These are phyloP conservation scores for Hirundo rustica DNA, from an alignment of 2,797 vertebrate genomes.

Conservation along the genomic window DNA sequence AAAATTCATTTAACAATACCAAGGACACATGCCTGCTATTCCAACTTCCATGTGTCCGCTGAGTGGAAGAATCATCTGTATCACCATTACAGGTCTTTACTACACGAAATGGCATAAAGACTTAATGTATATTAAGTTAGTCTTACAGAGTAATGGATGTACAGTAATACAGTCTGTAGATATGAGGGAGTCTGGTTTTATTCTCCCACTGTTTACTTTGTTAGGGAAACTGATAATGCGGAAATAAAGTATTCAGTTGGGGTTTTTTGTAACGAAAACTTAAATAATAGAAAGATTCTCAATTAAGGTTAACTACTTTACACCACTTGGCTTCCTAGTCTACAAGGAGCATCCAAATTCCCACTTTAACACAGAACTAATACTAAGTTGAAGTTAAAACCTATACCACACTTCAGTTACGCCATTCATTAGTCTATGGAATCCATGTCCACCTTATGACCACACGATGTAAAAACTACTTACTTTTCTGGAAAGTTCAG, in stretches of 20 bases:
- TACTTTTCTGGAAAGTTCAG: slow-evolving; percentile 88
- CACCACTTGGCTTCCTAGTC: not conserved
- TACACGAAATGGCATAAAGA: not conserved
- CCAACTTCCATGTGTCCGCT: not conserved
- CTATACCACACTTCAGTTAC: not conserved
- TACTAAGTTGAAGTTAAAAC: not conserved
- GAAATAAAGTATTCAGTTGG: not conserved
- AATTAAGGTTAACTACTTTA: not conserved
- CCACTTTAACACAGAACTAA: not conserved
- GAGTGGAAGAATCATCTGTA: not conserved
- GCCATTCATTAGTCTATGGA: not conserved
- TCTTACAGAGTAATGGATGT: not conserved
- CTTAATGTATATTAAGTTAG: not conserved
- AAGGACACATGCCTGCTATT: not conserved
- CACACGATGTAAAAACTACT: slow-evolving; percentile 51
- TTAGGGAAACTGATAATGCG: not conserved
- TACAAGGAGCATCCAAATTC: not conserved
- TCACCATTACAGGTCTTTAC: not conserved
- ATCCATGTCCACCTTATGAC: not conserved
- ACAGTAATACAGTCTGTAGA: not conserved
- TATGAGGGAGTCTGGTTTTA: not conserved
- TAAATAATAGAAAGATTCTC: not conserved
- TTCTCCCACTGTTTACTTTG: not conserved
- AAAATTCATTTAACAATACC: not conserved
- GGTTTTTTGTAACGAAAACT: not conserved